Conservation (phyloP, 2,113 vertebrate species). For the Motacilla alba region DNA sequence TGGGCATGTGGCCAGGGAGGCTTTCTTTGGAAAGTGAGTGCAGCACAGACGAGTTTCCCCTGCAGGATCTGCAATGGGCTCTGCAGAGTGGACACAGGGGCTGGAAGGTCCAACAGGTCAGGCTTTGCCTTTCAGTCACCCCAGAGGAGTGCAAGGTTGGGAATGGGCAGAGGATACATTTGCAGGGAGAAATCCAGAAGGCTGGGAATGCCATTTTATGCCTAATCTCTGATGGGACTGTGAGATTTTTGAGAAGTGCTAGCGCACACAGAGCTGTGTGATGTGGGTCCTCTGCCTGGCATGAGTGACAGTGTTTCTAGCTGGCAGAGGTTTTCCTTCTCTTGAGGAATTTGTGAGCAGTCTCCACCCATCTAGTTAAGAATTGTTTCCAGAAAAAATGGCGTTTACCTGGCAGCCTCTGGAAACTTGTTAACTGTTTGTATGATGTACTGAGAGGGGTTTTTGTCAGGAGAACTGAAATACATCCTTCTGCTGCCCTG, state of each 20-base stretch:
- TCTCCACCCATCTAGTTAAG: constrained; percentile 20
- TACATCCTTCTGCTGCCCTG: neutral
- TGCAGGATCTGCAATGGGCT: neutral
- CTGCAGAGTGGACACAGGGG: neutral
- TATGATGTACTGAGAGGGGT: neutral
- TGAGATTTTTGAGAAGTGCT: neutral
- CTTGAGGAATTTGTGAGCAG: constrained; percentile 56
- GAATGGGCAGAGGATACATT: neutral
- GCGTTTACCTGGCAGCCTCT: constrained; percentile 33
- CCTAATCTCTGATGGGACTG: neutral
- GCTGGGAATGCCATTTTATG: neutral
- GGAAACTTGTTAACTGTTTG: constrained; percentile 30
- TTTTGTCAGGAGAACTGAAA: neutral
- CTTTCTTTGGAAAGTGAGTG: neutral
- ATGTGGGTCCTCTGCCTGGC: neutral
- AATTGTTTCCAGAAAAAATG: constrained; percentile 38
- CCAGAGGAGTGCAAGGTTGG: neutral
- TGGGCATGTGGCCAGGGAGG: neutral
- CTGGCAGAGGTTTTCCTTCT: constrained; percentile 13
- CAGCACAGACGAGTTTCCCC: neutral
- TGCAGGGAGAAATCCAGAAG: neutral
- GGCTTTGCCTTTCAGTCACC: neutral
- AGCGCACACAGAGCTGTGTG: neutral
- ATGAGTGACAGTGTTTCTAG: neutral
- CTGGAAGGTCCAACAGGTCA: neutral